Evolutionary conservation across 2,797 vertebrate genomes (phyloP), one percentile per base, ranked within the genome.

Genomic region (Margarornis squamiger): DNA sequence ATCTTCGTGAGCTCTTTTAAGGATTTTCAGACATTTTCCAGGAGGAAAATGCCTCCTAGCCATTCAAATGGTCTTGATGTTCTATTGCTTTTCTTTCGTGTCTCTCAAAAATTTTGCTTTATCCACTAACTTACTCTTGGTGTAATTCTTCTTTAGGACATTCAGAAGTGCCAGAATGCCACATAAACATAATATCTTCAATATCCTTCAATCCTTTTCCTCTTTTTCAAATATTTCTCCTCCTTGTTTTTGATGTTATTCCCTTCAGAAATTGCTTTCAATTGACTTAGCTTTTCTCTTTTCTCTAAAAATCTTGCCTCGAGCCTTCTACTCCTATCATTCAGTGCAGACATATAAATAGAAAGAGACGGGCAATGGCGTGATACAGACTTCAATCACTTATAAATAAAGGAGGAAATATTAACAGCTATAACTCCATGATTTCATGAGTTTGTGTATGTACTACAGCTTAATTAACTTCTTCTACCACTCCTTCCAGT

Each of bases 221-320:
- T 84, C 62, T 72, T 81, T 94, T 90, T 93, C 88, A 96, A 95
- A 95, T 93, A 90, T 92, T 94, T 95, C 73, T 88, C 41, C 76
- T 91, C 61, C 76, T 80, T 94, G 38, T 89, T 86, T 97, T 94
- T 95, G 66, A 96, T 93, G 94, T 95, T 94, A 95, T 95, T 97
- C 94, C 95, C 96, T 84, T 95, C 86, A 91, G 94, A 97, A 97
- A 95, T 90, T 94, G 82, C 82, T 96, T 96, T 97, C 95, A 94
- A 90, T 95, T 95, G 88, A 86, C 88, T 93, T 94, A 90, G 82
- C 58, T 88, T 91, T 95, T 92, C 93, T 91, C 68, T 95, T 95
- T 93, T 88, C 92, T 96, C 54, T 86, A 84, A 91, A 95, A 93
- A 72, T 93, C 79, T 97, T 94, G 92, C 94, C 93, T 96, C 65